Base-by-base conservation (phyloP, 2,888 invertebrate genomes). In the Scrobipalpa atriplicella region DNA sequence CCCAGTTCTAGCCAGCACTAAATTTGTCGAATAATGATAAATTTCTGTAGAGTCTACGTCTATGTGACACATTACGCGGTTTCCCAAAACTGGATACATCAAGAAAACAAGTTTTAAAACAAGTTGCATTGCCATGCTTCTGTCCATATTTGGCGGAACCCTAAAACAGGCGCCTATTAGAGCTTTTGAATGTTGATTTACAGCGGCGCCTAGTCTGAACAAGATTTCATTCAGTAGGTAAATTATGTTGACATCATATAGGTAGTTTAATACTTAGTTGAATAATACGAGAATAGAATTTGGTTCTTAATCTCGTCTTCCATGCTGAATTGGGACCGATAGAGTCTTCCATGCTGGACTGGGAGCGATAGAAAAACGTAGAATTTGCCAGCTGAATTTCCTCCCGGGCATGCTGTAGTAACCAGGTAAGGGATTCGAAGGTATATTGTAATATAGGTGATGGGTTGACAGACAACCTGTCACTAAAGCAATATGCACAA, bases 91-190 rank as follows among this genome's bases (percentile, higher is more conserved):
- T 62, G 18, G n/a, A 19, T 19, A 19, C 16, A n/a, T 36, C 38
- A 60, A 60, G n/a, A 29, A 43, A 41, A 41, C 56, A 18, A 62
- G 43, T 62, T 62, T 39, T 39, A 10, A 39, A 10, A 2, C 11
- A 9, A 16, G 13, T 16, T 62, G 8, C n/a, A 16, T 36, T 29
- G n/a, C 7, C 1, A 13, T 36, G 54, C 2, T 5, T 51, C 13
- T 21, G 2, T 52, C 61, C 39, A 9, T 61, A 13, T 61, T 38
- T 39, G 61, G 61, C 2, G n/a, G 47, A 29, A 62, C 47, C 16
- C 52, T 63, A 63, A 63, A 78, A 72, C 68, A 76, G 84, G 83
- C 85, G 86, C 83, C 84, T 80, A 76, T 68, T 70, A 72, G 62
- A 66, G 65, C 67, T 71, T 52, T 64, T 41, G 47, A 47, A 52